Evolutionary conservation across 2,797 vertebrate species (phyloP).

Genomic region (Gymnoscopelus braueri): DNA sequence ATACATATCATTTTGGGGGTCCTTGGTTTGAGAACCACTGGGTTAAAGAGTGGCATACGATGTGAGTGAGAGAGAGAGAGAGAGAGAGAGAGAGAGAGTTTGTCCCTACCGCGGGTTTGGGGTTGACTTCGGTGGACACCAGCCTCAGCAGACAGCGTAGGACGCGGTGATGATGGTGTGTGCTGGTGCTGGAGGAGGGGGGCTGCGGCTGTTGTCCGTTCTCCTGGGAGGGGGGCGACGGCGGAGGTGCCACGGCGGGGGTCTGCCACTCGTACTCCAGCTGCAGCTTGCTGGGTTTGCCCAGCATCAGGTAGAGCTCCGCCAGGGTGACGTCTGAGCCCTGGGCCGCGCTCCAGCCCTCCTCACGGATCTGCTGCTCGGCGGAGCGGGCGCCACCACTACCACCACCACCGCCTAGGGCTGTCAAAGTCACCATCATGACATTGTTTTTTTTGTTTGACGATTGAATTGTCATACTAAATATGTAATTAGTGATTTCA

Average conservation of each 20-base stretch:
- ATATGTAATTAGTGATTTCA: too few relatives aligned
- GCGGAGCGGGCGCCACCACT: constrained; percentile 66
- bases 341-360: constrained; percentile 93
- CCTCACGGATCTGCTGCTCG: constrained; percentile 88
- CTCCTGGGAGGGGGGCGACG: constrained; percentile 36
- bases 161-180: constrained; percentile 79
- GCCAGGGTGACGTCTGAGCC: constrained; percentile 91
- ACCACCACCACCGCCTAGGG: too few relatives aligned
- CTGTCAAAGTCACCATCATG: too few relatives aligned
- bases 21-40: too few relatives aligned
- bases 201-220: constrained; percentile 65
- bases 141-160: constrained; percentile 92
- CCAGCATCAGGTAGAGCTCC: constrained; percentile 99
- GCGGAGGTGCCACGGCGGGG: constrained; percentile 26
- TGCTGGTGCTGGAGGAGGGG: constrained; percentile 61
- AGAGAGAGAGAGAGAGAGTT: too few relatives aligned
- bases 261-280: constrained; percentile 97
- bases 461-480: too few relatives aligned
- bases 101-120: constrained; percentile 87
- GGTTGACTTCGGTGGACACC: constrained; percentile 94
- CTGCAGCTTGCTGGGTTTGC: constrained; percentile 95
- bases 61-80: too few relatives aligned
- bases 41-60: too few relatives aligned
- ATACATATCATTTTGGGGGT: too few relatives aligned
- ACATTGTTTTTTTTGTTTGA: too few relatives aligned